Evolutionary conservation across 1,140 invertebrate species (phyloP).

Genomic region (Zeugodacus cucurbitae): DNA sequence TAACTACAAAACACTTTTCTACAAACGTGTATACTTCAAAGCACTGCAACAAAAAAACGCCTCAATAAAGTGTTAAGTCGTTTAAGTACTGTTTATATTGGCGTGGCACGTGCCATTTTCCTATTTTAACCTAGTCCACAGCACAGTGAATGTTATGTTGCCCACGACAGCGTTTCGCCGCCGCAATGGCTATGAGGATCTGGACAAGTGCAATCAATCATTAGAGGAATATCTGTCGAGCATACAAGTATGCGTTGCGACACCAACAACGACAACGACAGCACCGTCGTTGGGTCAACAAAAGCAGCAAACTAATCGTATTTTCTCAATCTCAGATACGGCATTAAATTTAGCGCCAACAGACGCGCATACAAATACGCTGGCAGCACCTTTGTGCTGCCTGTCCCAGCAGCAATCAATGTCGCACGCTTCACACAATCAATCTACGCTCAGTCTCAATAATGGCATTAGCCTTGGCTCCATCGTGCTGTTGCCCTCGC

Average conservation of each 20-base stretch:
- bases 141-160: background rate
- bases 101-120: background rate
- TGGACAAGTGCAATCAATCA: conserved; percentile 8
- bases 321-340: conserved; percentile 11
- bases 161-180: background rate
- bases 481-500: conserved; percentile 17
- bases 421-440: background rate
- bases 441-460: conserved; percentile 39
- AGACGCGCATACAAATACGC: background rate
- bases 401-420: background rate
- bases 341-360: background rate
- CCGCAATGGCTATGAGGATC: conserved; percentile 41
- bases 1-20: background rate
- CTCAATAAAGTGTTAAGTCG: background rate
- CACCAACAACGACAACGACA: background rate
- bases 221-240: background rate
- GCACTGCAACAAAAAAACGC: background rate
- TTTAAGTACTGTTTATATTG: background rate
- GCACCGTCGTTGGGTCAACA: background rate
- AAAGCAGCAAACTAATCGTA: background rate
- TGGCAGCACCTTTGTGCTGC: background rate
- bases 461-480: conserved; percentile 40
- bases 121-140: background rate
- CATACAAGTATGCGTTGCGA: background rate
- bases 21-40: background rate